Evolutionary conservation across 2,888 invertebrate species (phyloP), one percentile per base, ranked within the genome.

Genomic region (Ennomos fuscantarius): DNA sequence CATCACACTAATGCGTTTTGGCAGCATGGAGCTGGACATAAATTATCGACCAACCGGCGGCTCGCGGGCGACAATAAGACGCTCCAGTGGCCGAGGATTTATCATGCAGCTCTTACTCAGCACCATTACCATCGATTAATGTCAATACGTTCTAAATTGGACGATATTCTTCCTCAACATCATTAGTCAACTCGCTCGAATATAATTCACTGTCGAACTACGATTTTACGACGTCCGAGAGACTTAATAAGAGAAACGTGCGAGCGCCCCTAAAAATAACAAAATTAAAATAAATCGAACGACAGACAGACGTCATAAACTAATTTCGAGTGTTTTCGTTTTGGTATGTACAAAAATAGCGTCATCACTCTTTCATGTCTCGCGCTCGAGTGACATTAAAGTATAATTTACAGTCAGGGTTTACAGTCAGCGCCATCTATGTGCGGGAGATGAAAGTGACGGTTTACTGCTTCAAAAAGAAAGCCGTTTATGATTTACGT

Each of bases 231-330:
- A 78, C 84, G 81, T 74, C 73, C 68, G 74, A 79, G 70, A 76
- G 79, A 80, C 81, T 82, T 82, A 89, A 89, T 87, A 89, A 89
- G 87, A 87, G 79, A 77, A 81, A 79, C 66, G 61, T 64, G 68
- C 65, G 74, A 72, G 77, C 72, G 79, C 79, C 83, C 85, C 84
- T 85, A 79, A 89, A 92, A 90, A 90, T 90, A 91, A 89, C 90
- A 87, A 86, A 90, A 89, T 90, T 88, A 89, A 92, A 90, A 91
- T 90, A 90, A 91, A 91, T 92, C 91, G 91, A 92, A 91, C 89
- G 88, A 87, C 89, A 87, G 89, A 86, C 91, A 90, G 87, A 86
- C 89, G 91, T 91, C 91, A 92, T 92, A 92, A 91, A 92, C 89
- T 89, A 90, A 91, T 91, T 92, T 91, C 89, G 89, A 90, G 81